Percentiles rank a stretch among this genome's conserved stretches.
phyloP scores from a whole-genome alignment of 1,140 invertebrate species.

The Eurosta solidaginis region DNA sequence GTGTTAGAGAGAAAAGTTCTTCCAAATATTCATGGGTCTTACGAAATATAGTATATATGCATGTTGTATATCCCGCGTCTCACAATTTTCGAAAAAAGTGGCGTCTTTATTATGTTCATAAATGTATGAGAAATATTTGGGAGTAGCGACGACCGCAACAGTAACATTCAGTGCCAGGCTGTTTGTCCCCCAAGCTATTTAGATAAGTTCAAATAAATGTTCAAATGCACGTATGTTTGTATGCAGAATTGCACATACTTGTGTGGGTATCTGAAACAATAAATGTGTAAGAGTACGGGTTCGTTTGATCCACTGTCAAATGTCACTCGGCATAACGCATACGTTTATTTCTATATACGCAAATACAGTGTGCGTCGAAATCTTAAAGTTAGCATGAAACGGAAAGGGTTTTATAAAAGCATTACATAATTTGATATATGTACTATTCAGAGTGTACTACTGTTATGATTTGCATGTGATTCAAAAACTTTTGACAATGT shows the following conservation, averaged over 20 bases:
- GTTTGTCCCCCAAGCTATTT: not conserved
- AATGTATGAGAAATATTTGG: too few relatives aligned
- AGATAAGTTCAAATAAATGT: not conserved
- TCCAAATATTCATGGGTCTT: too few relatives aligned
- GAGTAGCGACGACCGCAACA: not conserved
- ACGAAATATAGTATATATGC: too few relatives aligned
- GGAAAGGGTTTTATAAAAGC: too few relatives aligned
- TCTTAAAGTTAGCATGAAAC: not conserved
- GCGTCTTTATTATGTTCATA: too few relatives aligned
- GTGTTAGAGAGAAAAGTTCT: too few relatives aligned
- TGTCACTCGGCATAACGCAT: not conserved
- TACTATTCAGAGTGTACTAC: too few relatives aligned
- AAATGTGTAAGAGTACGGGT: not conserved
- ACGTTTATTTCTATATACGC: not conserved
- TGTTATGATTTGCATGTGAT: too few relatives aligned
- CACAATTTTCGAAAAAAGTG: too few relatives aligned
- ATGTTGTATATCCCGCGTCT: too few relatives aligned
- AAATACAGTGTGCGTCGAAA: not conserved
- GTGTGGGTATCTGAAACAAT: not conserved
- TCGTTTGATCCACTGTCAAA: constrained; percentile 3
- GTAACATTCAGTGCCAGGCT: constrained; percentile 26
- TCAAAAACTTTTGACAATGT: too few relatives aligned
- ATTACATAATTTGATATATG: too few relatives aligned
- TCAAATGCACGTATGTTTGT: not conserved
- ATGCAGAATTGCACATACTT: not conserved